phyloP scores from a whole-genome alignment of 2,113 vertebrate species.

The Ceratotherium simum region DNA sequence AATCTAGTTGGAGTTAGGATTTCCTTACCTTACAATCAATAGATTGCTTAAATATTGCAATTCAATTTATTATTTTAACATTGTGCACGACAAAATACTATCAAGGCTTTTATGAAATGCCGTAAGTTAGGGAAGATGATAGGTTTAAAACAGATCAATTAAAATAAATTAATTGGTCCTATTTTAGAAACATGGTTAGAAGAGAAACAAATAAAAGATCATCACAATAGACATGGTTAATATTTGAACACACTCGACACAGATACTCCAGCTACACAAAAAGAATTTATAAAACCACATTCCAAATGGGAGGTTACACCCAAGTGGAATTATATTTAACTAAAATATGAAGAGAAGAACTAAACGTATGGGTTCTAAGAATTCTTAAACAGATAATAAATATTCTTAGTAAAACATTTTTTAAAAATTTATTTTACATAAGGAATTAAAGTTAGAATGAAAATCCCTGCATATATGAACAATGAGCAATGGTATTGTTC shows the following conservation, averaged over 20 bases:
- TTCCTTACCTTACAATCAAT: background rate
- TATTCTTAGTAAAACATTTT: background rate
- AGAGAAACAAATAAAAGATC: background rate
- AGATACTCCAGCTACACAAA: background rate
- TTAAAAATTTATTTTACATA: background rate
- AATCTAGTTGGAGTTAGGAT: background rate
- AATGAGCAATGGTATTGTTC: background rate
- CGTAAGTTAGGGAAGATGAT: background rate
- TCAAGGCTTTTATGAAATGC: background rate
- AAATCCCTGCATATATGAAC: background rate
- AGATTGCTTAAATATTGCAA: background rate
- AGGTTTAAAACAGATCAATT: background rate
- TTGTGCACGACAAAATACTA: background rate
- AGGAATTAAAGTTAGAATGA: background rate
- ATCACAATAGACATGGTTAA: background rate
- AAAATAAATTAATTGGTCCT: background rate
- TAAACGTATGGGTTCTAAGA: background rate
- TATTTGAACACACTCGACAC: background rate
- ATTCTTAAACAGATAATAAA: background rate
- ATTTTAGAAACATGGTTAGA: background rate
- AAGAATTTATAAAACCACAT: background rate
- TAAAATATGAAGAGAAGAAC: background rate
- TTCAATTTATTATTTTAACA: constrained; percentile 32
- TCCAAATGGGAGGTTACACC: background rate
- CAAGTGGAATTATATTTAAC: background rate